Percentiles rank a stretch among this genome's conserved stretches.
Evolutionary conservation across 2,113 vertebrate species (phyloP).

Genomic region (Mobula hypostoma): DNA sequence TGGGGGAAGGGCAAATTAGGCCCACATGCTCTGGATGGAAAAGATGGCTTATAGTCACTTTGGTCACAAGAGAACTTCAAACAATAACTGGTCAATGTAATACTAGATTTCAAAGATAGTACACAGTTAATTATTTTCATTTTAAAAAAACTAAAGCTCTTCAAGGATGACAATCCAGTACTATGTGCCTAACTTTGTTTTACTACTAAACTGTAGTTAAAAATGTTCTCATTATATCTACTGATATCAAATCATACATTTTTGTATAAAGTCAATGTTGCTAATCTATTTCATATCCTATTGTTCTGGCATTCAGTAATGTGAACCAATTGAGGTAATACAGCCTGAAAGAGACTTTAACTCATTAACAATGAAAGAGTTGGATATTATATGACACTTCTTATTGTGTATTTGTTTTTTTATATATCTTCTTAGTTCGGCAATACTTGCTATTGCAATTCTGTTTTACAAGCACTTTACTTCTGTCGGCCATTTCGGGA

Average conservation of each 20-base stretch:
- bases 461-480: conserved; percentile 85
- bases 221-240: not conserved
- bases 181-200: not conserved
- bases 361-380: not conserved
- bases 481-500: conserved; percentile 88
- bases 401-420: not conserved
- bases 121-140: not conserved
- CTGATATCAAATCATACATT: not conserved
- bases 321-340: not conserved
- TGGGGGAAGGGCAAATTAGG: not conserved
- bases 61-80: not conserved
- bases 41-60: not conserved
- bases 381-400: not conserved
- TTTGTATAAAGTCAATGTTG: not conserved
- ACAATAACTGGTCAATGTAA: not conserved
- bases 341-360: not conserved
- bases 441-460: conserved; percentile 94
- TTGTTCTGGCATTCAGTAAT: not conserved
- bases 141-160: not conserved
- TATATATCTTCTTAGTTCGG: conserved; percentile 64
- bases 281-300: not conserved
- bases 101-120: not conserved
- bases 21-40: not conserved
- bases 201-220: not conserved
- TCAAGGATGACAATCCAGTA: not conserved